phyloP scores from a whole-genome alignment of 2,888 invertebrate genomes.

The Zeuzera pyrina region DNA sequence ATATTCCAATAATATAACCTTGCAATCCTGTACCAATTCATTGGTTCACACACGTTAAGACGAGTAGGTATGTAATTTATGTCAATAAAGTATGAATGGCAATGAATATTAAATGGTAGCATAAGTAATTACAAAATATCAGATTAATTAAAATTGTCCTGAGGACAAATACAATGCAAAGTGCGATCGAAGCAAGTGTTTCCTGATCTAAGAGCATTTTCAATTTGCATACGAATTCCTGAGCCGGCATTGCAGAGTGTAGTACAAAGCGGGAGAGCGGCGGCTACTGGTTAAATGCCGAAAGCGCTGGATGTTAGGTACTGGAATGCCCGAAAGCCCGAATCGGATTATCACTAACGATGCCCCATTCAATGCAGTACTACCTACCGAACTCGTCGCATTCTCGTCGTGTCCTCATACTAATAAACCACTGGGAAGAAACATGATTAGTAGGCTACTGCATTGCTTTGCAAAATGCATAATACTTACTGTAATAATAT shows the following conservation, averaged over 20 bases:
- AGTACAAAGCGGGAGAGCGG: slow-evolving; percentile 16
- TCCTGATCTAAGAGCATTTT: slow-evolving; percentile 66
- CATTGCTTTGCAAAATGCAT: no score
- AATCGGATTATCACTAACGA: slow-evolving; percentile 68
- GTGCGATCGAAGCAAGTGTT: slow-evolving; percentile 53
- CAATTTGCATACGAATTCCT: slow-evolving; percentile 66
- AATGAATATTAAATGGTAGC: no score
- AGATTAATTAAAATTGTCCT: no score
- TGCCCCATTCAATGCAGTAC: slow-evolving; percentile 46
- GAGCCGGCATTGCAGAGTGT: slow-evolving; percentile 38
- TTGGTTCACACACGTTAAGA: no score
- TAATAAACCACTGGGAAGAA: slow-evolving; percentile 28
- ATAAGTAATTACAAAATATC: no score
- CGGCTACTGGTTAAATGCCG: slow-evolving; percentile 31
- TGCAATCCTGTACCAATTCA: no score
- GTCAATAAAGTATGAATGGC: no score
- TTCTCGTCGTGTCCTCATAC: slow-evolving; percentile 31
- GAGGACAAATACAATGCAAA: slow-evolving; percentile 35
- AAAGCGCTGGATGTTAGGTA: slow-evolving; percentile 18
- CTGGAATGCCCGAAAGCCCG: slow-evolving; percentile 45
- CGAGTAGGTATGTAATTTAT: no score
- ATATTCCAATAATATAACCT: no score
- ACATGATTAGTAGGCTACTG: not conserved
- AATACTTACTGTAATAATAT: no score
- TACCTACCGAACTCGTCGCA: slow-evolving; percentile 30